These are phyloP conservation scores for Fragum sueziense DNA, from an alignment of 2,888 invertebrate genomes.

Conservation along the genomic window DNA sequence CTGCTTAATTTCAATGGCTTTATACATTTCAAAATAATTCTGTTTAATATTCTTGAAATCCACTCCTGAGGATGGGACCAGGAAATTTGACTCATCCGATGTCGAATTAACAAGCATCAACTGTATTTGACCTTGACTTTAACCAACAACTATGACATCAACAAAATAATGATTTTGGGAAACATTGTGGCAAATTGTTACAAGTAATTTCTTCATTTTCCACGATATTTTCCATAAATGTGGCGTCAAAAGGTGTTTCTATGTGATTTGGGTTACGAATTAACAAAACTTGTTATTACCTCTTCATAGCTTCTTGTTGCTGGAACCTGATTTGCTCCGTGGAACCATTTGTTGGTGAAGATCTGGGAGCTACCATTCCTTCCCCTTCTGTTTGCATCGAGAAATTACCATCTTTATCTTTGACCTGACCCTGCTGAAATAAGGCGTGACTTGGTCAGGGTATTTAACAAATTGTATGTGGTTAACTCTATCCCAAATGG, in stretches of 20 bases:
- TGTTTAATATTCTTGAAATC: no score
- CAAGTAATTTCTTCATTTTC: constrained; percentile 2
- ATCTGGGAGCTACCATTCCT: constrained; percentile 60
- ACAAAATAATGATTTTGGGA: no score
- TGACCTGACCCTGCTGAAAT: neutral
- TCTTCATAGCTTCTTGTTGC: constrained; percentile 83
- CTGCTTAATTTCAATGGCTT: no score
- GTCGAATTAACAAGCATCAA: no score
- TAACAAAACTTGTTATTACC: constrained; percentile 74
- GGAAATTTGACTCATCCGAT: no score
- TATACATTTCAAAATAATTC: no score
- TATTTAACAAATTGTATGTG: no score
- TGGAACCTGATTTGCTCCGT: constrained; percentile 66
- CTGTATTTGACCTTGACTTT: neutral
- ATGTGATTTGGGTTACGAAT: neutral
- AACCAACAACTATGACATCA: neutral
- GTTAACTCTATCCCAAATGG: no score
- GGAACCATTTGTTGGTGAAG: constrained; percentile 64
- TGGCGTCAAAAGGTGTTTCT: neutral
- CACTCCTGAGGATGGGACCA: no score
- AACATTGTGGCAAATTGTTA: no score
- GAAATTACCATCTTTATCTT: constrained; percentile 1
- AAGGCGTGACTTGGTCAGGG: constrained; percentile 36
- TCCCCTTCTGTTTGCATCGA: neutral
- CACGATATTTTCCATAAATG: neutral